Conservation (phyloP, 2,888 invertebrate genomes). For the Eudasyphora cyanicolor region DNA sequence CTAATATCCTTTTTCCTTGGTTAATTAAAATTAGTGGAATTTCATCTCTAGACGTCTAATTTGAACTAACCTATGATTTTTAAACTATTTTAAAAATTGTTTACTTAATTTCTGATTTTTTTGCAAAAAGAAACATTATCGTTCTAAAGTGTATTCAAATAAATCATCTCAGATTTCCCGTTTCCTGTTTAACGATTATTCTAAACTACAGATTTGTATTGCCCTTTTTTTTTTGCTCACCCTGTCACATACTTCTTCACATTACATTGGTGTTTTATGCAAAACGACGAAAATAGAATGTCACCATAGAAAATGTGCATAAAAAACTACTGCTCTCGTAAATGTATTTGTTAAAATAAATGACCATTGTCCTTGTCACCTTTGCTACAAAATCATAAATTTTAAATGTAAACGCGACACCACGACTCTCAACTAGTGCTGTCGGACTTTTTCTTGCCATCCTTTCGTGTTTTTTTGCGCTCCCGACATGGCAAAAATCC, state of each 20-base stretch:
- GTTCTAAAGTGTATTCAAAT: neutral
- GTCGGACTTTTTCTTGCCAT: neutral
- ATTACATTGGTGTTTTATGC: neutral
- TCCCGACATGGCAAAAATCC: constrained; percentile 60
- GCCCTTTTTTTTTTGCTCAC: neutral
- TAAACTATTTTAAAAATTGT: neutral
- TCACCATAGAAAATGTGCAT: neutral
- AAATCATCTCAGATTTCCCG: constrained; percentile 35
- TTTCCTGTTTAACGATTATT: constrained; percentile 37
- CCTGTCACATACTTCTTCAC: neutral
- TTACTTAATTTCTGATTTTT: neutral
- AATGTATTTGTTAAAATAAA: constrained; percentile 60
- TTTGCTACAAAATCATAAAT: constrained; percentile 73
- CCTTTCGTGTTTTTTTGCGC: constrained; percentile 16
- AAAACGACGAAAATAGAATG: neutral
- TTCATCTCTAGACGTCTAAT: no score
- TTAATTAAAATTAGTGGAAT: no score
- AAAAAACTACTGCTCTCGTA: neutral
- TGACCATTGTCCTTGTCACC: constrained; percentile 67
- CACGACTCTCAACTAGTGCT: constrained; percentile 70
- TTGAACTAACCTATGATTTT: no score
- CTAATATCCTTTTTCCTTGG: no score
- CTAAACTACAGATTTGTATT: constrained; percentile 33
- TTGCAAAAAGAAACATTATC: neutral
- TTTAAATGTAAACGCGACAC: constrained; percentile 68